phyloP scores from a whole-genome alignment of 2,888 invertebrate species.

The Pilophorus perplexus region DNA sequence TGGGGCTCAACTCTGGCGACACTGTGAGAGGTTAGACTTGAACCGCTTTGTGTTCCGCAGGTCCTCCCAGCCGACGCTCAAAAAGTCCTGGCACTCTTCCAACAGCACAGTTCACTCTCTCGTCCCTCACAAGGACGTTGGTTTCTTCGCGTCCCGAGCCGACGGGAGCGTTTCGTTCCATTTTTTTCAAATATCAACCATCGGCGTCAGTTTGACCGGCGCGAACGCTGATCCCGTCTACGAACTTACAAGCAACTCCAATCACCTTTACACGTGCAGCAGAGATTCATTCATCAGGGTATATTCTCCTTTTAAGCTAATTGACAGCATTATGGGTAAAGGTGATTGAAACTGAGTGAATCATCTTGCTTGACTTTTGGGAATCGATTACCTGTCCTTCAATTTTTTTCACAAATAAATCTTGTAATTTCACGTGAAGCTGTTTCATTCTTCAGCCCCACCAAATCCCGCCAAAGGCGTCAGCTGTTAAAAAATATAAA shows the following conservation, averaged over 20 bases:
- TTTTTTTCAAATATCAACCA: slow-evolving; percentile 49
- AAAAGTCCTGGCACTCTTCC: slow-evolving; percentile 57
- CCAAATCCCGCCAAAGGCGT: too few relatives aligned
- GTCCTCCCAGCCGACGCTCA: slow-evolving; percentile 41
- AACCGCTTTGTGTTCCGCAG: not conserved
- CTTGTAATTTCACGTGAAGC: too few relatives aligned
- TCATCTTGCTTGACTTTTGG: not conserved
- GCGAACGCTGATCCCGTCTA: slow-evolving; percentile 69
- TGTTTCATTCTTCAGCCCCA: too few relatives aligned
- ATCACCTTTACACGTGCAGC: slow-evolving; percentile 61
- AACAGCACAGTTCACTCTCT: slow-evolving; percentile 60
- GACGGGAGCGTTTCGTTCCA: slow-evolving; percentile 64
- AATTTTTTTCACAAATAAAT: not conserved
- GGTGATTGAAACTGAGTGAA: not conserved
- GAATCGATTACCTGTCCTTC: not conserved
- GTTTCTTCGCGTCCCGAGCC: slow-evolving; percentile 60
- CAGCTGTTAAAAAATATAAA: too few relatives aligned
- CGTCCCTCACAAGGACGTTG: slow-evolving; percentile 55
- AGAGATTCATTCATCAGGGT: slow-evolving; percentile 64
- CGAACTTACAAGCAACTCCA: slow-evolving; percentile 60
- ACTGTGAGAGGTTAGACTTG: not conserved
- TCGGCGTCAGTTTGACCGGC: slow-evolving; percentile 62
- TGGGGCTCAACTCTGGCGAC: not conserved
- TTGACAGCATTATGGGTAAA: slow-evolving; percentile 8
- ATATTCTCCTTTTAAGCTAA: slow-evolving; percentile 54